Base-by-base conservation (phyloP, 2,888 invertebrate genomes). In the Amiota mariae region DNA sequence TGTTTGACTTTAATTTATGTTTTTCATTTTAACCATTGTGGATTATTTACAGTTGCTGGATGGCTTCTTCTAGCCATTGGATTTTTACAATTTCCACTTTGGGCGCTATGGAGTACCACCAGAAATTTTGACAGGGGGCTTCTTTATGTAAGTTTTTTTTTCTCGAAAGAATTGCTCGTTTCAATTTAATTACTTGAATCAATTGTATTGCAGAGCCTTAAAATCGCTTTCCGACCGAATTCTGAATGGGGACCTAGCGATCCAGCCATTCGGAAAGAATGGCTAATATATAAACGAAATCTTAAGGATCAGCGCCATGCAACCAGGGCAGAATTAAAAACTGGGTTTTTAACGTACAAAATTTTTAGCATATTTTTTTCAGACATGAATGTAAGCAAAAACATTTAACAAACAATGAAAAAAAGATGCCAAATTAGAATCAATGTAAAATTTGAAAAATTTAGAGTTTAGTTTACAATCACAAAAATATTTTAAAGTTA, bases 201-300 rank as follows among this genome's bases (percentile, higher is more conserved):
- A 12, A 18, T 61, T 56, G 4, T 56, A 57, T 57, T 72, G 10
- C 48, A 81, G 81, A 51, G 73, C 15, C 51, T 80, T 24, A 73
- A 72, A 72, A 75, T 74, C 12, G 76, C 77, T 12, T 75, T 72
- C 8, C 51, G n/a, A 3, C 73, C 79, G 11, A 79, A 72, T 71
- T 66, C 75, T 0, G 76, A 78, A 56, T 81, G 81, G 81, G 81
- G 81, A 18, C 81, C 81, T 36, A 76, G 70, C n/a, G 78, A 79
- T 70, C 75, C 77, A 1, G 59, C 70, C 57, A 74, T 75, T 51
- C 74, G 76, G 9, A 76, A 75, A 57, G 73, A 79, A 49, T 81
- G 81, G 81, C 51, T 78, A 2, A 12, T 76, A 46, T 80, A 78
- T 48, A 81, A 81, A 46, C 71, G 71, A 0, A 76, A 77, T 66